Conservation (phyloP, 2,113 vertebrate species). For the Scopus umbretta region DNA sequence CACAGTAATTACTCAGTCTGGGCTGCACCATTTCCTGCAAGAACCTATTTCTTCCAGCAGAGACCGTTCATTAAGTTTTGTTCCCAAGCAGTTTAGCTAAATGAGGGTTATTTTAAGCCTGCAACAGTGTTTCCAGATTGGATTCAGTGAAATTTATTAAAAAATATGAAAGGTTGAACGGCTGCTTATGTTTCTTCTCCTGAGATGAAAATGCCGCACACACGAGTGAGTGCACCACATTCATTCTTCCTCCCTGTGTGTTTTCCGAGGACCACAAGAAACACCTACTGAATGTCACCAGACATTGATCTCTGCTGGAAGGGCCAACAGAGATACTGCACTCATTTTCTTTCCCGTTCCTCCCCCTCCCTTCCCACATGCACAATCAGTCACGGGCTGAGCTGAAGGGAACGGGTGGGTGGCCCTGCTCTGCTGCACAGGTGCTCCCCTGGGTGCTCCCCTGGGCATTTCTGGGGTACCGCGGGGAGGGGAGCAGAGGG, state of each 20-base stretch:
- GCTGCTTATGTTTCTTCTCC: background rate
- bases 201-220: background rate
- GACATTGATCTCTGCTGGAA: background rate
- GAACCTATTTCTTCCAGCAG: background rate
- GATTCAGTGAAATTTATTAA: conserved; percentile 10
- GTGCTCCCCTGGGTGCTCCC: background rate
- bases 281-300: background rate
- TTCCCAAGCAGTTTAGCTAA: conserved; percentile 13
- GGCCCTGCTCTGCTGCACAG: background rate
- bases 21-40: background rate
- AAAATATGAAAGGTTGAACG: conserved; percentile 18
- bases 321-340: background rate
- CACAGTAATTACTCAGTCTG: background rate
- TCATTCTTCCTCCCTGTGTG: background rate
- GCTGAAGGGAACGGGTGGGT: background rate
- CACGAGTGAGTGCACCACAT: background rate
- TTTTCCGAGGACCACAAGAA: background rate
- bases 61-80: background rate
- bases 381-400: background rate
- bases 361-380: background rate
- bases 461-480: background rate
- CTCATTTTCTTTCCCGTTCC: background rate
- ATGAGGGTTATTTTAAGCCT: conserved; percentile 23
- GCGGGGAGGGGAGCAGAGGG: background rate
- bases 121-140: conserved; percentile 9